phyloP scores from a whole-genome alignment of 2,888 invertebrate genomes.

The Anoplius nigerrimus region DNA sequence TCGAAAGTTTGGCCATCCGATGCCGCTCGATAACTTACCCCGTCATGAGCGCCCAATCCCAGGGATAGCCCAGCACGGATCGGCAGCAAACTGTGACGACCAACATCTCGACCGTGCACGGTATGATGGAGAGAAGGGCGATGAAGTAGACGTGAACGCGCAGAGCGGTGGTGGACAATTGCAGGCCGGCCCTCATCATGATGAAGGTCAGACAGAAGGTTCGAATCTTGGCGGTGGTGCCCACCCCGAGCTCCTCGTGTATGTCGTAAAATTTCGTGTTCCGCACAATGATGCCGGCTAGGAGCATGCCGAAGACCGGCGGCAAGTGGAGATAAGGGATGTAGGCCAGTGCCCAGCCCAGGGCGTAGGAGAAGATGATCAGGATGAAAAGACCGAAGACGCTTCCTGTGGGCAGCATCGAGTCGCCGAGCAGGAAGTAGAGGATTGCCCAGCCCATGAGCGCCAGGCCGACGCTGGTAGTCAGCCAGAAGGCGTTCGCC shows the following conservation, averaged over 20 bases:
- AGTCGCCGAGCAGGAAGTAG: slow-evolving; percentile 60
- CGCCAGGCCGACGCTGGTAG: slow-evolving; percentile 40
- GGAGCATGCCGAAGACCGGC: slow-evolving; percentile 81
- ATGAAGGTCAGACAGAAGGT: slow-evolving; percentile 67
- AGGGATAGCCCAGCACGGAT: slow-evolving; percentile 62
- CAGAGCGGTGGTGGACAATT: slow-evolving; percentile 64
- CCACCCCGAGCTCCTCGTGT: slow-evolving; percentile 56
- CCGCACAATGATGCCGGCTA: slow-evolving; percentile 74
- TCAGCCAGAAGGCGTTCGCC: slow-evolving; percentile 57
- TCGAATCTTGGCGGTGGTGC: slow-evolving; percentile 59
- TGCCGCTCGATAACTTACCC: slow-evolving; percentile 56
- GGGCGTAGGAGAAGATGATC: slow-evolving; percentile 57
- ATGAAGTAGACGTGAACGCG: slow-evolving; percentile 59
- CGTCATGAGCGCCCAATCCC: slow-evolving; percentile 68
- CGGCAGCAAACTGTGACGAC: slow-evolving; percentile 51
- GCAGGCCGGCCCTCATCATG: slow-evolving; percentile 67
- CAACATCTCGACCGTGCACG: slow-evolving; percentile 65
- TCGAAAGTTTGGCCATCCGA: too few relatives aligned
- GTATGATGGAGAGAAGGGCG: slow-evolving; percentile 60
- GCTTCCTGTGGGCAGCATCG: slow-evolving; percentile 60
- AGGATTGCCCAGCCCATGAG: slow-evolving; percentile 54
- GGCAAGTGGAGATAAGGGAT: slow-evolving; percentile 72
- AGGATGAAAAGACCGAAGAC: slow-evolving; percentile 61
- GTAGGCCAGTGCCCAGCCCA: slow-evolving; percentile 64
- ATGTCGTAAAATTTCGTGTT: slow-evolving; percentile 58